phyloP scores from a whole-genome alignment of 2,888 invertebrate species.

The Pecten maximus region DNA sequence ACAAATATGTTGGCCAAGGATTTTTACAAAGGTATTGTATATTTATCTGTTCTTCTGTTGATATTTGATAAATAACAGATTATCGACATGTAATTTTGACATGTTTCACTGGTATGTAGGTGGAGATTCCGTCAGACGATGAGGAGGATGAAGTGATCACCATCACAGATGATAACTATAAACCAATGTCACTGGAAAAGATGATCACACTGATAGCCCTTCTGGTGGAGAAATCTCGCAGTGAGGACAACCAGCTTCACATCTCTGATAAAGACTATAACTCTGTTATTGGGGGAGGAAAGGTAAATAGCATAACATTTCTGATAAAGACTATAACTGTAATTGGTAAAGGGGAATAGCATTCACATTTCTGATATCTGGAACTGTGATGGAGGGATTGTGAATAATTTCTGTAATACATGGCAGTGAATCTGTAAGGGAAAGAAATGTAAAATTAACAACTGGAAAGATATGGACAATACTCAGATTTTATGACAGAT shows the following conservation, averaged over 20 bases:
- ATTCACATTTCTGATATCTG: no score
- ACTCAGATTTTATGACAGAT: no score
- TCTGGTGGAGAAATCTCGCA: slow-evolving; percentile 93
- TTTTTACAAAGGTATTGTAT: no score
- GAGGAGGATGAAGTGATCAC: slow-evolving; percentile 88
- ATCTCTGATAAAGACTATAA: slow-evolving; percentile 90
- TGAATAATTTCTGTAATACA: no score
- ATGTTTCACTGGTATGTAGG: slow-evolving; percentile 71
- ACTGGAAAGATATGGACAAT: no score
- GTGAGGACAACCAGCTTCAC: slow-evolving; percentile 87
- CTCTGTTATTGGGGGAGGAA: slow-evolving; percentile 91
- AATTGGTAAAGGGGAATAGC: no score
- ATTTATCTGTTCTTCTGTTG: neutral
- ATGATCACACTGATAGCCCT: slow-evolving; percentile 96
- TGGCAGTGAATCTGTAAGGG: no score
- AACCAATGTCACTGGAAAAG: slow-evolving; percentile 95
- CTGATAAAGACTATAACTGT: no score
- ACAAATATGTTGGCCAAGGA: no score
- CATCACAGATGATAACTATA: slow-evolving; percentile 88
- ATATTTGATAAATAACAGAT: no score
- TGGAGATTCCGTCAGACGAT: slow-evolving; percentile 88
- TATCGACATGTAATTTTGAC: neutral
- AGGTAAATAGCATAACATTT: slow-evolving; percentile 84
- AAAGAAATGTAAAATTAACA: no score
- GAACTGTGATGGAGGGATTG: no score